Evolutionary conservation across 2,797 vertebrate genomes (phyloP).

Genomic region (Crypturellus tataupa): DNA sequence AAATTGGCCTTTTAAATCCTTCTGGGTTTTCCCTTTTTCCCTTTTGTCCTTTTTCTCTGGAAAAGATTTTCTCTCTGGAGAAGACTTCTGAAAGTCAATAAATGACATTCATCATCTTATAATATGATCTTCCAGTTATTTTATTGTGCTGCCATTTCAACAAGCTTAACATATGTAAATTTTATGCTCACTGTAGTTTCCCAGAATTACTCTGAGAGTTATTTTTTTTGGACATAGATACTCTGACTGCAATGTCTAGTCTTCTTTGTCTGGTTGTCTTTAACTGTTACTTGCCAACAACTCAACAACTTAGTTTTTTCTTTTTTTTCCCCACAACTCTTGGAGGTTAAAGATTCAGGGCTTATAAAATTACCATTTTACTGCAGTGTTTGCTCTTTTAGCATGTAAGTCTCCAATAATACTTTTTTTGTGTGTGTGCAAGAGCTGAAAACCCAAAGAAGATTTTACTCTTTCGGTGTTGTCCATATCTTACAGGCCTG

Average conservation of each 20-base stretch:
- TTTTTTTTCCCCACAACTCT: background rate
- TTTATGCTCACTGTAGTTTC: background rate
- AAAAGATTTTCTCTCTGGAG: background rate
- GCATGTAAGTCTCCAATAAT: background rate
- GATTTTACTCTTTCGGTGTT: background rate
- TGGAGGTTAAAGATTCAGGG: background rate
- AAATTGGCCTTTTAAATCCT: conserved; percentile 45
- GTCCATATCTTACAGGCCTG: background rate
- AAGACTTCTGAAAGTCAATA: conserved; percentile 20
- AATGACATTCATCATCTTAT: background rate
- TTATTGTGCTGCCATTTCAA: conserved; percentile 7
- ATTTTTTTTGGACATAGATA: background rate
- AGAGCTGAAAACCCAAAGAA: background rate
- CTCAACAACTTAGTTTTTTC: background rate
- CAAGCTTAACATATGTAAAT: background rate
- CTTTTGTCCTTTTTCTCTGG: conserved; percentile 18
- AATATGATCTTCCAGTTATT: conserved; percentile 17
- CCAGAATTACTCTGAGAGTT: background rate
- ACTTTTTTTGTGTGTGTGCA: background rate
- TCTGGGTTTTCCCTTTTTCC: background rate
- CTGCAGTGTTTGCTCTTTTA: background rate
- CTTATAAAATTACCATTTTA: background rate
- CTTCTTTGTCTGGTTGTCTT: background rate
- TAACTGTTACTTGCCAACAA: background rate
- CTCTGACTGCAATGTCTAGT: background rate